phyloP scores from a whole-genome alignment of 1,140 invertebrate species.

The Notospermus geniculatus region DNA sequence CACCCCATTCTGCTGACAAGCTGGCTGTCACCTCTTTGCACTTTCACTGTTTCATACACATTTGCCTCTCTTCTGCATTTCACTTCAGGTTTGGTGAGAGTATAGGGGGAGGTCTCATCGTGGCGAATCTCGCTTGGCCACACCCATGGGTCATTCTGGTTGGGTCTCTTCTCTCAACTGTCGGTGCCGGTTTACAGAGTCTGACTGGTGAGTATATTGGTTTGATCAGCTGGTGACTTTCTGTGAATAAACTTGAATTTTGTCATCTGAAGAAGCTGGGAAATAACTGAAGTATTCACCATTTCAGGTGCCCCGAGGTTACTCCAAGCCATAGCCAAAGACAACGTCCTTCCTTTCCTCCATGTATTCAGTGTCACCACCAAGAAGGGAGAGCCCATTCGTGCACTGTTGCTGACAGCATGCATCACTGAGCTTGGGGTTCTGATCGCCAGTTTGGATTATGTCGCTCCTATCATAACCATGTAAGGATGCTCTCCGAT shows the following conservation, averaged over 20 bases:
- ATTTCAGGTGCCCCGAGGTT: constrained; percentile 63
- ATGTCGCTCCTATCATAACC: constrained; percentile 62
- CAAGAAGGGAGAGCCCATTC: constrained; percentile 88
- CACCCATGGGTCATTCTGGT: constrained; percentile 82
- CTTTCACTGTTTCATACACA: too few relatives aligned
- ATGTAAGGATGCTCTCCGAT: too few relatives aligned
- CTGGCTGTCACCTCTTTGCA: too few relatives aligned
- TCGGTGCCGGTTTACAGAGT: constrained; percentile 97
- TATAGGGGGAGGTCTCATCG: constrained; percentile 90
- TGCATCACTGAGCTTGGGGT: constrained; percentile 94
- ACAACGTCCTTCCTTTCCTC: constrained; percentile 95
- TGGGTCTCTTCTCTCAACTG: constrained; percentile 94
- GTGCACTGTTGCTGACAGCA: constrained; percentile 89
- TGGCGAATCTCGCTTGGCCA: constrained; percentile 97
- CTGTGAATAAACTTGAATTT: too few relatives aligned
- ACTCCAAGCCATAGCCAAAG: constrained; percentile 92
- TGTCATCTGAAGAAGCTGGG: too few relatives aligned
- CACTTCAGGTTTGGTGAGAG: constrained; percentile 85
- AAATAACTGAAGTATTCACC: too few relatives aligned
- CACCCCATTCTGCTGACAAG: too few relatives aligned
- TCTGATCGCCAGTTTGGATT: constrained; percentile 67
- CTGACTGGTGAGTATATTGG: constrained; percentile 81
- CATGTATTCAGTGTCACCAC: constrained; percentile 87
- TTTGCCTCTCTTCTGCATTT: too few relatives aligned
- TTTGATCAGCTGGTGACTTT: too few relatives aligned